Percentiles rank a stretch among this genome's conserved stretches.
Evolutionary conservation across 2,888 invertebrate species (phyloP).

Genomic region (Anodontia alba): DNA sequence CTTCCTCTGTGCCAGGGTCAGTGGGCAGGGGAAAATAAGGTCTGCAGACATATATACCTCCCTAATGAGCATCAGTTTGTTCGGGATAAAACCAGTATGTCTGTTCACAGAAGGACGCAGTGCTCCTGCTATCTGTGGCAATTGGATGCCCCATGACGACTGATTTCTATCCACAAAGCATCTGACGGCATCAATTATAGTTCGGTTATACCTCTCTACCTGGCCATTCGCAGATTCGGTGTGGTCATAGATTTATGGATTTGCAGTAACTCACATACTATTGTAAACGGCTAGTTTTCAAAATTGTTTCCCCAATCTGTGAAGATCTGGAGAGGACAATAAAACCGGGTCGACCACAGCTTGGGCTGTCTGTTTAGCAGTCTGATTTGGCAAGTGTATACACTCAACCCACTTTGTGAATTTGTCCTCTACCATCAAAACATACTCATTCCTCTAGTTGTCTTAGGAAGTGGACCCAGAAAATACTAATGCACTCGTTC

Average conservation of each 20-base stretch:
- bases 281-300: slow-evolving; percentile 19
- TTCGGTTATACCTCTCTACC: slow-evolving; percentile 24
- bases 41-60: slow-evolving; percentile 39
- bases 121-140: slow-evolving; percentile 42
- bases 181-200: slow-evolving; percentile 38
- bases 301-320: no score
- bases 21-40: slow-evolving; percentile 22
- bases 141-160: slow-evolving; percentile 30
- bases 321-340: slow-evolving; percentile 11
- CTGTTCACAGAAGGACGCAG: slow-evolving; percentile 36
- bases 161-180: slow-evolving; percentile 11
- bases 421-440: not conserved
- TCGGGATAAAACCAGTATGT: slow-evolving; percentile 36
- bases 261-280: slow-evolving; percentile 8
- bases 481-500: not conserved
- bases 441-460: not conserved
- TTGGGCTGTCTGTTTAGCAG: slow-evolving; percentile 7
- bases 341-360: slow-evolving; percentile 18
- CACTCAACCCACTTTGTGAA: slow-evolving; percentile 36
- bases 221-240: slow-evolving; percentile 10
- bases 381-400: no score
- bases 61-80: slow-evolving; percentile 50
- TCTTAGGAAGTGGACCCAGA: not conserved
- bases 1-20: not conserved
- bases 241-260: slow-evolving; percentile 21